These are phyloP conservation scores for Metellina segmentata DNA, from an alignment of 2,888 invertebrate genomes.

Conservation along the genomic window DNA sequence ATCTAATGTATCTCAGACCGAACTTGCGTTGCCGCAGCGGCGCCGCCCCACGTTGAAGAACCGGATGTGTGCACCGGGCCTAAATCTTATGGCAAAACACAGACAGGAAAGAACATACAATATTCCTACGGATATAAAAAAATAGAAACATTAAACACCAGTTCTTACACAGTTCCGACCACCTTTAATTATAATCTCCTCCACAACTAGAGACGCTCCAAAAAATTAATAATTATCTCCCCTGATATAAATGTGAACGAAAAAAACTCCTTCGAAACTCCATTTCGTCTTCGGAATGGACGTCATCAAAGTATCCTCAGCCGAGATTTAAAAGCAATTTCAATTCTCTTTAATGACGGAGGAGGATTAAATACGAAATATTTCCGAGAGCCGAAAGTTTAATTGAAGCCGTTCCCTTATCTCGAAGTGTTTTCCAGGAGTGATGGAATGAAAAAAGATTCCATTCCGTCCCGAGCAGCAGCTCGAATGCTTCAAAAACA, in stretches of 20 bases:
- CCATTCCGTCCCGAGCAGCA: not conserved
- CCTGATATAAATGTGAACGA: not conserved
- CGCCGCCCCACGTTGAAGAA: no score
- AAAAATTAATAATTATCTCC: conserved; percentile 1
- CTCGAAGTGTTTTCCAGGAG: not conserved
- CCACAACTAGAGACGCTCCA: not conserved
- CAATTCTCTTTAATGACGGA: not conserved
- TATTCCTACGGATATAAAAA: no score
- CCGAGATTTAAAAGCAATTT: conserved; percentile 1
- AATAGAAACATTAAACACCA: no score
- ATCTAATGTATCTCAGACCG: no score
- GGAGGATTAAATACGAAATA: not conserved
- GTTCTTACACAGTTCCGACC: not conserved
- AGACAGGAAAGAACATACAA: no score
- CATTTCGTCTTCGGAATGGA: not conserved
- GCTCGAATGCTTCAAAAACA: not conserved
- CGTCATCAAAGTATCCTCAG: not conserved
- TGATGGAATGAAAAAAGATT: no score
- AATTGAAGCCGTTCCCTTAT: not conserved
- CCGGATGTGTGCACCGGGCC: no score
- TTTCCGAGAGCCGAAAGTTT: not conserved
- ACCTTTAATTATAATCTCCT: not conserved
- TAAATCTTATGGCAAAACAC: no score
- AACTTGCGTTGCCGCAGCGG: no score
- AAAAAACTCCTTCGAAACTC: not conserved